These are phyloP conservation scores for Micromys minutus DNA, from an alignment of 2,113 vertebrate genomes.

Conservation along the genomic window DNA sequence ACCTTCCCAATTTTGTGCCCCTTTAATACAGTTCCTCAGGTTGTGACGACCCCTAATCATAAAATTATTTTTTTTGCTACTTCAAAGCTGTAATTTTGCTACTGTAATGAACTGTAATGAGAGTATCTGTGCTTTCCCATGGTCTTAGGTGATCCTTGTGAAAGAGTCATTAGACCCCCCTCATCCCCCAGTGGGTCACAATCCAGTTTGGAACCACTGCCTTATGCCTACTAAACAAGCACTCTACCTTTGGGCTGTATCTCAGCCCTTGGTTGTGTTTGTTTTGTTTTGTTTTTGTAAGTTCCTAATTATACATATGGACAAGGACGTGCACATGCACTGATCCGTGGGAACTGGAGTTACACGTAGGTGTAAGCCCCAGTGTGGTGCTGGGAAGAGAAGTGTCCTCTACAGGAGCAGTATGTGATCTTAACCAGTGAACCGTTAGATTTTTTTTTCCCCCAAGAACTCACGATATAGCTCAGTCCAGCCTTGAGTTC, in stretches of 20 bases:
- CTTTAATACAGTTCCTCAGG: neutral
- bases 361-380: neutral
- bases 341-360: neutral
- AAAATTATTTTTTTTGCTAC: neutral
- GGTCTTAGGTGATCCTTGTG: neutral
- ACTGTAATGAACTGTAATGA: neutral
- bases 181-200: neutral
- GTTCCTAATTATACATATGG: neutral
- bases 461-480: neutral
- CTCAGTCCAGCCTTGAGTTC: neutral
- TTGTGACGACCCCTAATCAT: neutral
- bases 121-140: neutral
- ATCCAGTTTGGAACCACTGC: neutral
- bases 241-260: neutral
- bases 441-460: neutral
- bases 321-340: neutral
- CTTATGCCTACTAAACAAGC: neutral
- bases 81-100: neutral
- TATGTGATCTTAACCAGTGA: neutral
- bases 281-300: neutral
- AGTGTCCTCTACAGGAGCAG: neutral
- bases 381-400: neutral
- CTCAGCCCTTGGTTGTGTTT: neutral
- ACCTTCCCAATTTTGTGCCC: neutral
- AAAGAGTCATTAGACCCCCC: neutral